Conservation (phyloP, 2,888 invertebrate genomes). For the Plebejus melissa region DNA sequence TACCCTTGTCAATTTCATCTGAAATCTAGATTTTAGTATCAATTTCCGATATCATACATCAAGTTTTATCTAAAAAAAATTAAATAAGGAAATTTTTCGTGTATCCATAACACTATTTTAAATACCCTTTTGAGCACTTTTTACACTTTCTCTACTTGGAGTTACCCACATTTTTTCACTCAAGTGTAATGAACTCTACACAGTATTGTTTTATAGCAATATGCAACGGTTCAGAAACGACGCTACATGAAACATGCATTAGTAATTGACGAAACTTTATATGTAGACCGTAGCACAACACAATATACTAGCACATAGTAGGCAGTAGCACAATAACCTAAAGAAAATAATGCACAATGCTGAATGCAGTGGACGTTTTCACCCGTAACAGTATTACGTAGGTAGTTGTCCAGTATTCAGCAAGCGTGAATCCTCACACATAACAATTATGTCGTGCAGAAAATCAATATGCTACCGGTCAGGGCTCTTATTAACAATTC, state of each 20-base stretch:
- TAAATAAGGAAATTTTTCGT: neutral
- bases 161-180: neutral
- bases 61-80: neutral
- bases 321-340: neutral
- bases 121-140: neutral
- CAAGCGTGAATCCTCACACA: constrained; percentile 20
- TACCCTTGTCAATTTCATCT: constrained; percentile 9
- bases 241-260: constrained; percentile 10
- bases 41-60: constrained; percentile 16
- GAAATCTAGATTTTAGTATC: constrained; percentile 25
- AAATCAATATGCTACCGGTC: constrained; percentile 1
- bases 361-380: constrained; percentile 12
- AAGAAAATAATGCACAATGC: constrained; percentile 1
- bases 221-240: neutral
- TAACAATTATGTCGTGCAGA: constrained; percentile 14
- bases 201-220: neutral
- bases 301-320: neutral
- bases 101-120: neutral
- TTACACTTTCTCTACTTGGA: neutral
- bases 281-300: neutral
- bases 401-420: constrained; percentile 19
- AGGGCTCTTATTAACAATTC: constrained; percentile 9
- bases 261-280: constrained; percentile 1
- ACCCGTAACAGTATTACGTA: constrained; percentile 26
- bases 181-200: neutral